Conservation (phyloP, 1,140 invertebrate genomes). For the Solen grandis region DNA sequence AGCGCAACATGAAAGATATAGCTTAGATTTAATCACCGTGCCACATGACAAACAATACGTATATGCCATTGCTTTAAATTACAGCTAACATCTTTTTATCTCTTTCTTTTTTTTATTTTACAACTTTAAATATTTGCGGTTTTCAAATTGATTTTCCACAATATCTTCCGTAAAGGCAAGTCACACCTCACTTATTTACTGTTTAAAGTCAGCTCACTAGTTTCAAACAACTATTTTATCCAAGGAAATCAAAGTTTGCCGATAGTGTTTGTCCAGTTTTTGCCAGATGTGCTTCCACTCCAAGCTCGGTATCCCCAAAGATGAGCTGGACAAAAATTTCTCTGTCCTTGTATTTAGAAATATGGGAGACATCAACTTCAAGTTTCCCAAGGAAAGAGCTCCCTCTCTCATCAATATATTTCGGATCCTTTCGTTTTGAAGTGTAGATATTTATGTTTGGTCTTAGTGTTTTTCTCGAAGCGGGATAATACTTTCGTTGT, state of each 20-base stretch:
- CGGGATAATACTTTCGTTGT: constrained; percentile 23
- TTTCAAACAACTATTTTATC: too few relatives aligned
- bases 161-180: too few relatives aligned
- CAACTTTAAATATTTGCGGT: too few relatives aligned
- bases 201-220: too few relatives aligned
- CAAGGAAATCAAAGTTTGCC: constrained; percentile 60
- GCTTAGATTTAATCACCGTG: too few relatives aligned
- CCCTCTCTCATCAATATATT: constrained; percentile 33
- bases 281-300: constrained; percentile 44
- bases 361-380: constrained; percentile 50
- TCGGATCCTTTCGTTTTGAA: constrained; percentile 2
- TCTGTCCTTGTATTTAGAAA: constrained; percentile 9
- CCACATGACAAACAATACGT: too few relatives aligned
- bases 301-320: constrained; percentile 61
- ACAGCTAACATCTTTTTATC: too few relatives aligned
- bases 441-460: constrained; percentile 17
- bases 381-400: constrained; percentile 48
- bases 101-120: too few relatives aligned
- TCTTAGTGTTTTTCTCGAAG: background rate
- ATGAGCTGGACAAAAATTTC: constrained; percentile 53
- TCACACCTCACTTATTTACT: too few relatives aligned
- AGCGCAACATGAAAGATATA: too few relatives aligned
- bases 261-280: constrained; percentile 33
- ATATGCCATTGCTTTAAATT: too few relatives aligned
- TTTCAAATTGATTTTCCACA: too few relatives aligned